Base-by-base conservation (phyloP, 2,888 invertebrate genomes). In the Epiblema foenella region DNA sequence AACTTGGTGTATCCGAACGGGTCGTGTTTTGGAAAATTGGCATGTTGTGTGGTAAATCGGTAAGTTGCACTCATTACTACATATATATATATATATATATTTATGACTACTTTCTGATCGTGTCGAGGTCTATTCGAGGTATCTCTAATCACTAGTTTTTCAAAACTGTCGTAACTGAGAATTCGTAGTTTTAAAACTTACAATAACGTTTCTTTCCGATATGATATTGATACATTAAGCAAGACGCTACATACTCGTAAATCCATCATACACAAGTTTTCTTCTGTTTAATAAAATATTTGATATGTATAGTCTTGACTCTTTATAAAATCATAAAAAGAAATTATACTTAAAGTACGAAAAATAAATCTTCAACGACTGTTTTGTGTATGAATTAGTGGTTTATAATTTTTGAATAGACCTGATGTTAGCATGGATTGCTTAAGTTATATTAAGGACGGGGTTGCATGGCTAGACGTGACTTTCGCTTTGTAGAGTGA, bases 21-120 rank as follows among this genome's bases (percentile, higher is more conserved):
- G 84, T 82, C 89, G 91, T 93, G 90, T 89, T 87, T 83, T 89
- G 93, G 93, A 90, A 91, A 90, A 88, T 88, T 79, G 82, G 91
- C 90, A 90, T 91, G 91, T 77, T 58, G 75, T 79, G 79, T 79
- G 80, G 80, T 74, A 72, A 79, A 78, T 71, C 79, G 90, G 89
- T 89, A 88, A 90, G 89, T 91, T 79, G 83, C 83, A 85, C 81
- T 82, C 73, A 76, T 76, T 80, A 76, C 74, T 76, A 75, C 74
- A 75, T 69, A 73, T 76, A 74, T 75, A 72, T 73, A 78, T 76
- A n/a, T n/a, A 75, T 75, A 75, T 69, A 73, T 76, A 74, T 75
- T 73, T 73, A 78, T 76, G 66, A 73, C 69, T 46, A 67, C 49
- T 52, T 66, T 17, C 54, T 49, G 37, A 54, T 59, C 37, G 20